A percentile compares a stretch with the other conserved stretches of the same genome.
Evolutionary conservation across 2,888 invertebrate species (phyloP).

Genomic region (Furcula furcula): DNA sequence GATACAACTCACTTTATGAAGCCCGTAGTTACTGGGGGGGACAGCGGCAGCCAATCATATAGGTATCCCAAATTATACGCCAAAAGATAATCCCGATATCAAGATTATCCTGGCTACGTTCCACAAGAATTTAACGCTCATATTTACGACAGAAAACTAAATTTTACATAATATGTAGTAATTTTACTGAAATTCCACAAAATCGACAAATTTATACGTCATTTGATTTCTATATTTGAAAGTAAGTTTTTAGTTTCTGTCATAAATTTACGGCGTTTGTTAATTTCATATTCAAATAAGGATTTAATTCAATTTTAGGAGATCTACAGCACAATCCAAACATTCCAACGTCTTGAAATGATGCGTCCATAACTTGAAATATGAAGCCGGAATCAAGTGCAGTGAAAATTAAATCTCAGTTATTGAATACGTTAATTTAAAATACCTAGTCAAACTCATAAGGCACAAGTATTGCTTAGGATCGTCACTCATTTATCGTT

Average conservation of each 20-base stretch:
- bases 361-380: no score
- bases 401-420: no score
- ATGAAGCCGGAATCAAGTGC: no score
- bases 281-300: no score
- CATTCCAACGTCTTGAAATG: no score
- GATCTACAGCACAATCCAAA: no score
- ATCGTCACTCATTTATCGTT: no score
- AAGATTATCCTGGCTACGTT: conserved; percentile 65
- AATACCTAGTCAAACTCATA: no score
- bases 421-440: no score
- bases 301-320: no score
- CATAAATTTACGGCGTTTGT: no score
- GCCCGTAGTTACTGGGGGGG: conserved; percentile 9
- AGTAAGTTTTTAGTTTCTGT: conserved; percentile 24
- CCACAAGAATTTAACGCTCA: conserved; percentile 68
- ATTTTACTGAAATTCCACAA: conserved; percentile 12
- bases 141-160: conserved; percentile 28
- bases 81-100: conserved; percentile 60
- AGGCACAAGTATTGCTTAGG: no score
- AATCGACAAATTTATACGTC: conserved; percentile 4
- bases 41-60: conserved; percentile 9
- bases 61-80: conserved; percentile 37
- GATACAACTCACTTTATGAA: conserved; percentile 25
- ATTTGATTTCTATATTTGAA: conserved; percentile 47
- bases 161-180: conserved; percentile 18